Base-by-base conservation (phyloP, 1,140 invertebrate genomes). In the Bombus waltoni region DNA sequence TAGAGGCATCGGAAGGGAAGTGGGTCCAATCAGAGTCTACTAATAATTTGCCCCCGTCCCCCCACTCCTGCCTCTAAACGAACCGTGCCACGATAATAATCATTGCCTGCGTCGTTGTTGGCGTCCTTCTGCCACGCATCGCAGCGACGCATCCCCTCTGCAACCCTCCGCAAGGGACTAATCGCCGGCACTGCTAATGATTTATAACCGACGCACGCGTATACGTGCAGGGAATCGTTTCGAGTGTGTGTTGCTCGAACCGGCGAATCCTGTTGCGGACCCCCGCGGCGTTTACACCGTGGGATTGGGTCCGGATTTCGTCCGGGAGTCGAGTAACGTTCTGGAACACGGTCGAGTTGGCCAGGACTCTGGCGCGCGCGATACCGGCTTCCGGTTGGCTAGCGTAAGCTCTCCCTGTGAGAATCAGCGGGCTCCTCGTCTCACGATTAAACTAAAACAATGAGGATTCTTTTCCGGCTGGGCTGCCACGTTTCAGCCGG, bases 181-280 rank as follows among this genome's bases (percentile, higher is more conserved):
- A 94, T 95, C 94, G 94, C 91, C 92, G 90, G 92, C 88, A 57
- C 93, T 92, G 93, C 92, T 94, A 93, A 94, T 94, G 93, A 95
- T 95, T 95, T 94, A 95, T 95, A 93, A 93, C 92, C 92, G 90
- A 91, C 87, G 82, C 83, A 77, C 83, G 85, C 89, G 91, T 91
- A 89, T 87, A 90, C 90, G 89, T 90, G 90, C 91, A 89, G 78
- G 9, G 88, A 66, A 59, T 38, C 25, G 42, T 13, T 32, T 65
- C 72, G 44, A 72, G 78, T 72, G 75, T 35, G 74, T 18, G 83
- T 42, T 44, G 73, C n/a, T 80, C 72, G 79, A 90, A 88, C 87
- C 83, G 81, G 92, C 90, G 91, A 87, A 94, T 94, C 94, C 93
- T 91, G 93, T 92, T 91, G 92, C 89, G 92, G 91, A 93, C 93